phyloP scores from a whole-genome alignment of 2,113 vertebrate genomes.

The Lagopus muta region DNA sequence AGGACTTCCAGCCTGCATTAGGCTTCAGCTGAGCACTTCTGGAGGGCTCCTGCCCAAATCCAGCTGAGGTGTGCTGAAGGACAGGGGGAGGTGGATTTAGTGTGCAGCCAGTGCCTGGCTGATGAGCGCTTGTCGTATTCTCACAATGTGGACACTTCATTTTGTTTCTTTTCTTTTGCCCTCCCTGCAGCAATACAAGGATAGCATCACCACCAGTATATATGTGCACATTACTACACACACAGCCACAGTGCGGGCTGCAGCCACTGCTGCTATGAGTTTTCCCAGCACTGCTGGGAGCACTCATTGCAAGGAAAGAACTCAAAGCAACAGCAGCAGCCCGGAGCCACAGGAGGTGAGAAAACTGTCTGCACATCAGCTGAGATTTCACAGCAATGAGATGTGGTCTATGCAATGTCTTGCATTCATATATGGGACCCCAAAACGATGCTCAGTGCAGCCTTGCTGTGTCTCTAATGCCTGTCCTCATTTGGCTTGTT shows the following conservation, averaged over 20 bases:
- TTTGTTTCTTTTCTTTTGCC: neutral
- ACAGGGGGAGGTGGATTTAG: neutral
- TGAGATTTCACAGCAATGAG: conserved; percentile 4
- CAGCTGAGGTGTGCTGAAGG: neutral
- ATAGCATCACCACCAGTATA: rapidly evolving
- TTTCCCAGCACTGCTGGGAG: neutral
- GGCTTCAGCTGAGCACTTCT: neutral
- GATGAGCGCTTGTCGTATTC: neutral
- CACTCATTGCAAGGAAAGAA: neutral
- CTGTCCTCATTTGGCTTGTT: neutral
- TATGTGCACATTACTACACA: neutral
- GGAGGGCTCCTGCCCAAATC: neutral
- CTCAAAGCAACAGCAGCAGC: neutral
- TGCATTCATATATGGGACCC: neutral
- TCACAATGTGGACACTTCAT: rapidly evolving
- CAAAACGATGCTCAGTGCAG: neutral
- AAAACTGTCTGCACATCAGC: neutral
- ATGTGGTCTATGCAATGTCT: neutral
- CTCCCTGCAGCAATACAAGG: neutral
- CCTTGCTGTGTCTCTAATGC: neutral
- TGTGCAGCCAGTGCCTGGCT: neutral
- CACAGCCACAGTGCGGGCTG: neutral
- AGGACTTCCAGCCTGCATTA: neutral
- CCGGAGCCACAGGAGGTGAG: neutral
- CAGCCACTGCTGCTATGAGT: neutral